Percentiles rank a stretch among this genome's conserved stretches.
Conservation (phyloP, 1,140 invertebrate species). For the Drosophila varians region DNA sequence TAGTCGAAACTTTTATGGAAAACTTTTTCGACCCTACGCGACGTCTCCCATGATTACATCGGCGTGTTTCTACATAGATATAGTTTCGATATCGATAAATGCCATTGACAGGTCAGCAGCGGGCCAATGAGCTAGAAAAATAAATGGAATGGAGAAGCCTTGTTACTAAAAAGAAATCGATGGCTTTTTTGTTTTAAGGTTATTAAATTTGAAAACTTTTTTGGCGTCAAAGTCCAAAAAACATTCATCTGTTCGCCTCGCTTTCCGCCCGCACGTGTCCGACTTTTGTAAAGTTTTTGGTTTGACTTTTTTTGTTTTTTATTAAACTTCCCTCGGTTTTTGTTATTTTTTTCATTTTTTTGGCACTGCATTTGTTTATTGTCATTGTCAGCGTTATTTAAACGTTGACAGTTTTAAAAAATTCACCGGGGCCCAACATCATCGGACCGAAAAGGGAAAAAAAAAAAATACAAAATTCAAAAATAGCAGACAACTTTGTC, state of each 20-base stretch:
- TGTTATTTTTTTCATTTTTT: conserved; percentile 14
- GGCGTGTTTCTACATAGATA: conserved; percentile 39
- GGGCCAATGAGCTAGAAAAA: conserved; percentile 56
- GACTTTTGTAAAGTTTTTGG: conserved; percentile 63
- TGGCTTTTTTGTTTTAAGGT: conserved; percentile 66
- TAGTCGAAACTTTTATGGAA: conserved; percentile 47
- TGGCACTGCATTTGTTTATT: conserved; percentile 76
- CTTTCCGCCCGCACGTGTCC: conserved; percentile 27
- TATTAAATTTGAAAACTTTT: conserved; percentile 79
- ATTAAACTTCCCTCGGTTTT: conserved; percentile 27
- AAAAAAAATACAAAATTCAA: neutral
- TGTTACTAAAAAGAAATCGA: conserved; percentile 27
- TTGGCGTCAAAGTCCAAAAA: conserved; percentile 63
- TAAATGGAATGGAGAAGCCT: conserved; percentile 40
- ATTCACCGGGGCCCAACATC: conserved; percentile 22
- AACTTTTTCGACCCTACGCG: conserved; percentile 45
- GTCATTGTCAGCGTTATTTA: conserved; percentile 80
- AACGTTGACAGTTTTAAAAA: conserved; percentile 71
- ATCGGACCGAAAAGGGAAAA: neutral
- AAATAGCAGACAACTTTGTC: conserved; percentile 65
- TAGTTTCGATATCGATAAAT: conserved; percentile 64
- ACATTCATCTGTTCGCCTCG: conserved; percentile 19
- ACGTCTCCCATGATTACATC: conserved; percentile 45
- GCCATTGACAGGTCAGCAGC: conserved; percentile 60
- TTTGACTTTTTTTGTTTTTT: conserved; percentile 33